Evolutionary conservation across 2,797 vertebrate species (phyloP).

Genomic region (Australoheros facetus): DNA sequence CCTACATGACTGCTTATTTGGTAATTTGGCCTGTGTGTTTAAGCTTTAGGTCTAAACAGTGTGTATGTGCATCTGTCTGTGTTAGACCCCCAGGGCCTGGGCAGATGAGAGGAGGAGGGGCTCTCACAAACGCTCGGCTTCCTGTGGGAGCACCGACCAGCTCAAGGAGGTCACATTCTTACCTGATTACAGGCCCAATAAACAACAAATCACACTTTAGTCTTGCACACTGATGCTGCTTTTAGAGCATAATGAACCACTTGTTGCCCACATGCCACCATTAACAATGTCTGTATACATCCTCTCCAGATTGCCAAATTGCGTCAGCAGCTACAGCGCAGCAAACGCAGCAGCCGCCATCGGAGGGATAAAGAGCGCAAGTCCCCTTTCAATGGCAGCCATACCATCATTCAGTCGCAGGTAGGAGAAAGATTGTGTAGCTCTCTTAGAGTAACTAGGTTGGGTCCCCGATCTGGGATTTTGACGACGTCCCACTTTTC

Average conservation of each 20-base stretch:
- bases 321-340: conserved; percentile 96
- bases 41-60: conserved; percentile 9
- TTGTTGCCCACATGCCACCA: neutral
- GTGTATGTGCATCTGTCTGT: conserved; percentile 46
- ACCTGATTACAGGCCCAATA: neutral
- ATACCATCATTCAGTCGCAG: conserved; percentile 94
- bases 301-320: conserved; percentile 91
- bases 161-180: conserved; percentile 92
- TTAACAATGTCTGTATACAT: neutral
- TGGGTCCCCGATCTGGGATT: conserved; percentile 35
- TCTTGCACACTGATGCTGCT: neutral
- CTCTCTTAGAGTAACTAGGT: conserved; percentile 9
- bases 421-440: conserved; percentile 5
- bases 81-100: conserved; percentile 98
- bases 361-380: conserved; percentile 97
- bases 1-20: neutral
- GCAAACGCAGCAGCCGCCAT: conserved; percentile 98
- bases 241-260: neutral
- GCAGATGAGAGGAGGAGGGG: conserved; percentile 98
- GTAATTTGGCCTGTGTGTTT: neutral
- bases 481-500: conserved; percentile 58
- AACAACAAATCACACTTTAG: neutral
- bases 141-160: conserved; percentile 98
- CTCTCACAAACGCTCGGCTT: conserved; percentile 97
- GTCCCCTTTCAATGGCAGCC: conserved; percentile 98